Evolutionary conservation across 92 coral and sea anemone species (phyloP).

Genomic region (Phymanthus crucifer): DNA sequence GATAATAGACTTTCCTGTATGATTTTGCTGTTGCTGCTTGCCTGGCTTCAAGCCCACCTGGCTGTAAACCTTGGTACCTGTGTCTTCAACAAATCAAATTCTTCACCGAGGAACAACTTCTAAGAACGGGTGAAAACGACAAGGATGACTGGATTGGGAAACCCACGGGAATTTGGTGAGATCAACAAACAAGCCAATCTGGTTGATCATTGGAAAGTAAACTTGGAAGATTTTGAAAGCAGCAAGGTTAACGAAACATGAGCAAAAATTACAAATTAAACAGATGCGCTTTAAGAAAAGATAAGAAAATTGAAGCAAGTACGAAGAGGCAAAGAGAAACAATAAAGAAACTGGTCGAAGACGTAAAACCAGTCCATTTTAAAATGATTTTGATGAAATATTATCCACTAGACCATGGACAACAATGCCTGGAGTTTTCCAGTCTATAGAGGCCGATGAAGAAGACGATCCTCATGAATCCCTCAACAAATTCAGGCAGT

Average conservation of each 20-base stretch:
- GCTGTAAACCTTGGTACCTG: not conserved
- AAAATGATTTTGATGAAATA: conserved; percentile 23
- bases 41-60: not conserved
- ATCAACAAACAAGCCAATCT: conserved; percentile 41
- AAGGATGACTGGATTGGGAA: conserved; percentile 19
- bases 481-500: not conserved
- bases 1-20: too few relatives aligned
- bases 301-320: conserved; percentile 13
- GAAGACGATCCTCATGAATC: not conserved
- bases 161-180: conserved; percentile 29
- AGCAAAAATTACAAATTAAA: conserved; percentile 38
- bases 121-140: too few relatives aligned
- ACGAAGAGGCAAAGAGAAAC: conserved; percentile 15
- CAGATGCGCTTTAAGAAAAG: not conserved
- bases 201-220: conserved; percentile 56
- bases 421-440: conserved; percentile 37
- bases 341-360: conserved; percentile 27
- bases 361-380: conserved; percentile 22
- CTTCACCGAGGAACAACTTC: not conserved
- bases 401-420: not conserved
- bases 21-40: too few relatives aligned
- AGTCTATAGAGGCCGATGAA: not conserved
- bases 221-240: conserved; percentile 44
- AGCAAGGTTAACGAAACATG: conserved; percentile 17
- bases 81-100: not conserved